Base-by-base conservation (phyloP, 2,797 vertebrate species). In the Manis crassicaudata region DNA sequence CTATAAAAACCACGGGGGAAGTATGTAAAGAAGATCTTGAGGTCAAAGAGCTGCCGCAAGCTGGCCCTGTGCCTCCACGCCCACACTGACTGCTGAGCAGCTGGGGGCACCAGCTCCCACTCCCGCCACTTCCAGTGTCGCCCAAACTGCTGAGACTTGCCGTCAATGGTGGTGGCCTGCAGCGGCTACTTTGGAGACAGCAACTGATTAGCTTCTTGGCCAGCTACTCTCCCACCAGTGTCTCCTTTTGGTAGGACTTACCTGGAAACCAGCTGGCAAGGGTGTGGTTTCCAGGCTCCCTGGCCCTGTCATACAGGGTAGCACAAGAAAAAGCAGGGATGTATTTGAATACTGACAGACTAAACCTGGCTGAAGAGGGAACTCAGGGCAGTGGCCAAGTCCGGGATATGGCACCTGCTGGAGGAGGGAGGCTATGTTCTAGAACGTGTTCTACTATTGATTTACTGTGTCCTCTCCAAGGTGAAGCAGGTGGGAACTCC, bases 41-140 rank as follows among this genome's bases (percentile, higher is more conserved):
- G 7, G 20, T 27, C 10, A 82, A 35, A 56, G 58, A 58, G 25
- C 20, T 5, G 27, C n/a, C 8, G 5, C 18, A 27, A 32, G 7
- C 7, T 25, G 46, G 35, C 11, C 3, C 13, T 5, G 9, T 5
- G 1, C 5, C 8, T 18, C 17, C 79, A 20, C 0, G 4, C 10
- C 52, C 68, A 35, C 18, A 23, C n/a, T 63, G 67, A 76, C 25
- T 21, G 29, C n/a, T 63, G 37, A 62, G 52, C 23, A 40, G 2
- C 40, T 23, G 27, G 56, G 37, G 3, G 29, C 6, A 5, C 25
- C 4, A 35, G 21, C 32, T 40, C 35, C 67, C 27, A 60, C 32
- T 21, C n/a, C 13, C 12, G 68, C 40, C 35, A 27, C 32, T 20
- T 65, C 67, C 13, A 35, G 18, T 60, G 11, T 12, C 63, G 14